Evolutionary conservation across 1,140 invertebrate species (phyloP).

Genomic region (Hirudo medicinalis): DNA sequence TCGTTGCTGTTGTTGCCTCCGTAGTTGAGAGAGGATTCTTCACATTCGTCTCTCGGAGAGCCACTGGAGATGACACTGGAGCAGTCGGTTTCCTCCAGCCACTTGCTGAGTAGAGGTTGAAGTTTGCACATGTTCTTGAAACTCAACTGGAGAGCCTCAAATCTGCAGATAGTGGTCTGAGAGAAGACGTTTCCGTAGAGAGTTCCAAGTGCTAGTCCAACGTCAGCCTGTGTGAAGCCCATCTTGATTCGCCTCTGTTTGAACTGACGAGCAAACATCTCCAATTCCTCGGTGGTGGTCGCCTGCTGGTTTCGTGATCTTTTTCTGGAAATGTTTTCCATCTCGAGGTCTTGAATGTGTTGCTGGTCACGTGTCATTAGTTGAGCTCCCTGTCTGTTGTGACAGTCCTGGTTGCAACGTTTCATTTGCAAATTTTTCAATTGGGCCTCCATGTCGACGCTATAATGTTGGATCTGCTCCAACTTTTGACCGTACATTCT

Average conservation of each 20-base stretch:
- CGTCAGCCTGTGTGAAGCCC: constrained; percentile 84
- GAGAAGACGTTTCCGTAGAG: constrained; percentile 98
- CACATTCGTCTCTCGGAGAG: not conserved
- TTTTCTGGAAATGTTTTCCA: constrained; percentile 47
- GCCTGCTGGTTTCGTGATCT: too few relatives aligned
- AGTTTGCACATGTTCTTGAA: constrained; percentile 99
- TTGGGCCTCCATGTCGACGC: too few relatives aligned
- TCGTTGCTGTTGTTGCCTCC: constrained; percentile 92
- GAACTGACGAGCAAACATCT: constrained; percentile 98
- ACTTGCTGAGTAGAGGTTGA: constrained; percentile 93
- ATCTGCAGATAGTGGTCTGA: constrained; percentile 97
- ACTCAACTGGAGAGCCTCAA: constrained; percentile 94
- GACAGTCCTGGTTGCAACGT: too few relatives aligned
- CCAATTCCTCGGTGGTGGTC: constrained; percentile 83
- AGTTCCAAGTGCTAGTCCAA: constrained; percentile 92
- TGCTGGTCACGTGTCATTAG: too few relatives aligned
- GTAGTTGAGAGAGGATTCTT: constrained; percentile 42
- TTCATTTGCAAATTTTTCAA: too few relatives aligned
- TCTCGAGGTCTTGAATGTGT: too few relatives aligned
- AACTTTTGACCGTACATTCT: too few relatives aligned
- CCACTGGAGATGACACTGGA: not conserved
- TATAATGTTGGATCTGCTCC: too few relatives aligned
- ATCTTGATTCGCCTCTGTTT: constrained; percentile 97
- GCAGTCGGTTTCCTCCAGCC: constrained; percentile 92
- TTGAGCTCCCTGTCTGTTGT: too few relatives aligned